Evolutionary conservation across 2,113 vertebrate genomes (phyloP), one percentile per base, ranked within the genome.

Genomic region (Ciconia stormi): DNA sequence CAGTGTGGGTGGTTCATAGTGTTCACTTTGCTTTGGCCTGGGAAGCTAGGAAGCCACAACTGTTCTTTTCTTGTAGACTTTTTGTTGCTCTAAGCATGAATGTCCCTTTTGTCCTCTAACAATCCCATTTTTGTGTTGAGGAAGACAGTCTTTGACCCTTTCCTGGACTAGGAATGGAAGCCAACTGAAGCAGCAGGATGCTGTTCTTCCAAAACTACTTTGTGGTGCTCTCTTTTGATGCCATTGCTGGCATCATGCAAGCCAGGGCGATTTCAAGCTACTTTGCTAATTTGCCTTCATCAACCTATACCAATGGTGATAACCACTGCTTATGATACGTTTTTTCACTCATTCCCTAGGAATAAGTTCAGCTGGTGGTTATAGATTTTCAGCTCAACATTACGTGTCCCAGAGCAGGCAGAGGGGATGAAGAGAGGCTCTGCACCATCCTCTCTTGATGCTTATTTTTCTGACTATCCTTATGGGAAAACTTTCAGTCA

Each of bases 1-100:
- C 74, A 12, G 30, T n/a, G 78, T 90, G 90, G 70, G 89, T 87
- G 81, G 89, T 69, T 97, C 69, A 32, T 2, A 56, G 56, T 3
- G 18, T 56, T 93, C 84, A n/a, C 83, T 95, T 96, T 71, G 42
- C 77, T 90, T 93, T 95, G 89, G 70, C 73, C 70, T 85, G 70
- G 58, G 61, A 87, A 79, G 18, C 23, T 72, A 50, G 59, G 66
- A 96, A 95, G 73, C 81, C 81, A 94, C 87, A 93, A 87, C 44
- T 10, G 20, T 42, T 79, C 70, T 76, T 90, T 52, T 22, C 83
- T 89, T 72, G 52, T 61, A 77, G 82, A 79, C 44, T 69, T 94
- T 58, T n/a, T 82, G 73, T 87, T 96, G 66, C 30, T 85, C 36
- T 96, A 90, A 91, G 90, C 30, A 77, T 87, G 66, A 96, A 90